These are phyloP conservation scores for Dynastes tityus DNA, from an alignment of 2,888 invertebrate genomes.

Conservation along the genomic window DNA sequence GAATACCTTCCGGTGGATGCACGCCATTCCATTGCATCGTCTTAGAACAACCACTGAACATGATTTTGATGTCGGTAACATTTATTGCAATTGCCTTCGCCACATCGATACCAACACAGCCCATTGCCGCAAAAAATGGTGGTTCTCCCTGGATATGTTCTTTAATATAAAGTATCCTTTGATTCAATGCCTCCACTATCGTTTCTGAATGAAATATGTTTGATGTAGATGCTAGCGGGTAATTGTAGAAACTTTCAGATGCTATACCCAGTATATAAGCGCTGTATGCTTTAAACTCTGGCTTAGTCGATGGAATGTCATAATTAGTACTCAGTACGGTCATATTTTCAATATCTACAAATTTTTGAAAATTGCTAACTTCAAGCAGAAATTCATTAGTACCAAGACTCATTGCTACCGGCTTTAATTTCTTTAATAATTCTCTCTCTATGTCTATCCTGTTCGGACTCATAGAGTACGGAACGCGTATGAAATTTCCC, in stretches of 20 bases:
- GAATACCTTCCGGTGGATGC: neutral
- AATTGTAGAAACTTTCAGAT: neutral
- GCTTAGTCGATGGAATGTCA: neutral
- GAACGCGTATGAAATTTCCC: constrained; percentile 13
- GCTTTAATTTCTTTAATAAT: neutral
- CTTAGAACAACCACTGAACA: constrained; percentile 16
- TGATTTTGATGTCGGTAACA: neutral
- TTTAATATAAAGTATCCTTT: neutral
- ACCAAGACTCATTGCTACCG: neutral
- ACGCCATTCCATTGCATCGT: constrained; percentile 23
- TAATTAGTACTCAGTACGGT: neutral
- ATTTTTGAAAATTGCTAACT: neutral
- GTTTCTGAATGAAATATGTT: neutral
- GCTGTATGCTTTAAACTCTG: too few relatives aligned
- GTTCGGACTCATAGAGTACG: neutral
- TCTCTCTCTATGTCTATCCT: neutral
- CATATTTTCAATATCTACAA: neutral
- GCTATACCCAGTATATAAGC: neutral
- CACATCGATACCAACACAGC: neutral
- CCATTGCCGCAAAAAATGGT: neutral
- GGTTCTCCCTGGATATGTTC: neutral
- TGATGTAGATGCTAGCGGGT: neutral
- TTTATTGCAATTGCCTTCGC: neutral
- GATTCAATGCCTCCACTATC: neutral
- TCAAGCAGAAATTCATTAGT: neutral